Evolutionary conservation across 2,888 invertebrate species (phyloP), one percentile per base, ranked within the genome.

Genomic region (Selenia dentaria): DNA sequence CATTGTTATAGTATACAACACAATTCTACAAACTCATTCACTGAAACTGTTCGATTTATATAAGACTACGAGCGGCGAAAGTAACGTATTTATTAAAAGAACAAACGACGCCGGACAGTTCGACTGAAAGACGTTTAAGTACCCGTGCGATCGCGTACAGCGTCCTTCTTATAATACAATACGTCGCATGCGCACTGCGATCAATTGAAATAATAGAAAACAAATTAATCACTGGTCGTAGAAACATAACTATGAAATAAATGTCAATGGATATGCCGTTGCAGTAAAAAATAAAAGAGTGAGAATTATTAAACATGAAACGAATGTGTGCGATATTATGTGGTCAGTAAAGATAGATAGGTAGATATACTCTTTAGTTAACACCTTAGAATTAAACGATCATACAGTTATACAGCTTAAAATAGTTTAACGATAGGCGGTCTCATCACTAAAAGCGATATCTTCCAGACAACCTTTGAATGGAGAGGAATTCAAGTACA

Each of bases 151-250:
- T 79, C 77, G 63, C 72, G 70, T 67, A 72, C 68, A 72, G 51
- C 66, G 77, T 78, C 61, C 68, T 67, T 71, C 71, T 78, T 79
- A 74, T 80, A 86, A 84, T 85, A 83, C 73, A 76, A 76, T 67
- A 70, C 68, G 75, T 75, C 83, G 80, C 88, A 83, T 84, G 88
- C 88, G 88, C 87, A 76, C 73, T 77, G 52, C 70, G 76, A 66
- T 70, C 84, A 79, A 83, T 87, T 79, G 82, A 72, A 74, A 70
- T 85, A 83, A 84, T 80, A 80, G 79, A 82, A 80, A 80, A 82
- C 70, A 77, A 66, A 83, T 83, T 79, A 85, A 87, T 85, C 78
- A 83, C 71, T 73, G 55, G 59, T 57, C 70, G 70, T 74, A 70
- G 71, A 74, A 74, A 62, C 66, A 66, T 67, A 66, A 58, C 62